A percentile compares a stretch with the other conserved stretches of the same genome.
phyloP scores from a whole-genome alignment of 2,888 invertebrate genomes.

The Hypercompe scribonia region DNA sequence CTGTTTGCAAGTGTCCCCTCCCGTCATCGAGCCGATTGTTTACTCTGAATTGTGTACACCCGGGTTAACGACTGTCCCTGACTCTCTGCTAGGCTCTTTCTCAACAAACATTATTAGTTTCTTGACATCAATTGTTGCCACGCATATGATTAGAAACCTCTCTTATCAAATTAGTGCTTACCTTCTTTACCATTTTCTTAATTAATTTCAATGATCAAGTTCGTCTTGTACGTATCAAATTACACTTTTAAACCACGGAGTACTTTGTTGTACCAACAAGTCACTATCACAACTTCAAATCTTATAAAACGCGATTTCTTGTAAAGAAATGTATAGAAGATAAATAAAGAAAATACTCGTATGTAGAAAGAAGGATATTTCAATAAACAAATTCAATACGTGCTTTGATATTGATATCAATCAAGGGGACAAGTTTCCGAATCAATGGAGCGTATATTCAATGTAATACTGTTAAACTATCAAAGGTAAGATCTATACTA shows the following conservation, averaged over 20 bases:
- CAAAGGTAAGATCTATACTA: conserved; percentile 43
- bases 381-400: conserved; percentile 41
- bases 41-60: conserved; percentile 75
- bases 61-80: conserved; percentile 80
- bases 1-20: conserved; percentile 68
- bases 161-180: conserved; percentile 43
- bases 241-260: not conserved
- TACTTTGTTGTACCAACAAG: not conserved
- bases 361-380: conserved; percentile 17
- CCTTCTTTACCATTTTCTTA: conserved; percentile 25
- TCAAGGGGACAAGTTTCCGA: conserved; percentile 63
- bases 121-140: conserved; percentile 63
- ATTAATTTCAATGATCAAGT: conserved; percentile 6
- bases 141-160: conserved; percentile 46
- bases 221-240: not conserved
- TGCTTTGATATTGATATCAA: conserved; percentile 42
- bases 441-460: conserved; percentile 65
- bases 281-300: not conserved
- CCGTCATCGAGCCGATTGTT: conserved; percentile 68
- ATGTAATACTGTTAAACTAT: conserved; percentile 55
- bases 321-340: not conserved
- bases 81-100: conserved; percentile 65
- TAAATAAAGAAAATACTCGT: too few species aligned
- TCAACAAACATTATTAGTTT: conserved; percentile 70
- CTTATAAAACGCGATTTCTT: not conserved